Conservation (phyloP, 2,888 invertebrate genomes). For the Pocota personata region DNA sequence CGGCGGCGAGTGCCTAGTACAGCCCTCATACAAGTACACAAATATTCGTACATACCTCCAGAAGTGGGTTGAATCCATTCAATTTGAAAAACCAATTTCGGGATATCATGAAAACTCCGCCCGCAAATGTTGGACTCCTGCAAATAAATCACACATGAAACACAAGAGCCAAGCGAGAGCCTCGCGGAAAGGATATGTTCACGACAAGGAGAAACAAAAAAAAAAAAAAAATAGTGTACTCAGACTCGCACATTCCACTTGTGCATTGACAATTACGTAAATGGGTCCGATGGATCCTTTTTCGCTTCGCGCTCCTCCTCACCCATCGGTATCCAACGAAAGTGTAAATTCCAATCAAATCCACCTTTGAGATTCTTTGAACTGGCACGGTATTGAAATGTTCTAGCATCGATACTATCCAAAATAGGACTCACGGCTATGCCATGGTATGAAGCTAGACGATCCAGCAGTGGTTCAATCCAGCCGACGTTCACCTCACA, state of each 20-base stretch:
- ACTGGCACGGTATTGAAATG: slow-evolving; percentile 80
- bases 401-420: slow-evolving; percentile 82
- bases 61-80: slow-evolving; percentile 80
- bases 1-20: slow-evolving; percentile 16
- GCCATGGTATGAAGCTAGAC: slow-evolving; percentile 72
- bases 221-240: slow-evolving; percentile 15
- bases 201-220: background rate
- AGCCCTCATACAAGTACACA: too few relatives aligned
- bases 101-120: slow-evolving; percentile 82
- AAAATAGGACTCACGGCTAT: slow-evolving; percentile 83
- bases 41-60: slow-evolving; percentile 79
- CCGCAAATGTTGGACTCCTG: slow-evolving; percentile 80
- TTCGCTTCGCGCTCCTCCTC: slow-evolving; percentile 64
- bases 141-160: slow-evolving; percentile 69
- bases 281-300: slow-evolving; percentile 68
- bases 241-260: slow-evolving; percentile 19
- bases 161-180: slow-evolving; percentile 1
- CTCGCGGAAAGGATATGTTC: slow-evolving; percentile 22
- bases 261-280: slow-evolving; percentile 74
- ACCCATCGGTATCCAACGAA: slow-evolving; percentile 82
- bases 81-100: slow-evolving; percentile 81
- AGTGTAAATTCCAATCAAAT: slow-evolving; percentile 84
- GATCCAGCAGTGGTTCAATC: slow-evolving; percentile 83
- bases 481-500: slow-evolving; percentile 82
- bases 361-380: slow-evolving; percentile 82